Evolutionary conservation across 1,140 invertebrate species (phyloP).

Genomic region (Stegodyphus dumicola): DNA sequence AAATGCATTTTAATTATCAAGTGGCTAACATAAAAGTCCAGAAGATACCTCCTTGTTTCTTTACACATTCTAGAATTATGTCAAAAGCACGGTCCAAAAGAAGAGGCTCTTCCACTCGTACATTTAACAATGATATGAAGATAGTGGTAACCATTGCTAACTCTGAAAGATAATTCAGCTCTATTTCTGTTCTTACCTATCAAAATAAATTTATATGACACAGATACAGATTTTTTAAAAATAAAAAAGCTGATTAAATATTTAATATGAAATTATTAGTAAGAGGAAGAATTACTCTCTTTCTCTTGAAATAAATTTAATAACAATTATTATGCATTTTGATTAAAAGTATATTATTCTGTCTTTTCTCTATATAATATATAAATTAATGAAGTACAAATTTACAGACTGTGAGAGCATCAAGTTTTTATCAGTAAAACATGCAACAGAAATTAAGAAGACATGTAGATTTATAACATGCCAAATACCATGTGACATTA

Average conservation of each 20-base stretch:
- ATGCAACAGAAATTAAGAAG: no score
- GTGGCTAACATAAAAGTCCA: constrained; percentile 36
- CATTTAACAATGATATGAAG: constrained; percentile 1
- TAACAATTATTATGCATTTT: no score
- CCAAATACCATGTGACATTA: no score
- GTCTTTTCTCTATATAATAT: no score
- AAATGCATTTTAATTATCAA: not conserved
- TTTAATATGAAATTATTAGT: not conserved
- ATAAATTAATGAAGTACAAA: no score
- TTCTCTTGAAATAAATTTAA: no score
- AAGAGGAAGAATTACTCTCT: not conserved
- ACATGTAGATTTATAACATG: no score
- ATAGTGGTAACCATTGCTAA: constrained; percentile 20
- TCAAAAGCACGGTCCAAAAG: constrained; percentile 12
- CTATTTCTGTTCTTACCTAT: not conserved
- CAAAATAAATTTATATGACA: not conserved
- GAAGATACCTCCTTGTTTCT: constrained; percentile 13
- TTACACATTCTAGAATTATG: constrained; percentile 4
- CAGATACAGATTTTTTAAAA: not conserved
- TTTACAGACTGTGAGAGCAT: no score
- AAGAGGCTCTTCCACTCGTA: constrained; percentile 2
- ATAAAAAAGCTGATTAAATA: not conserved
- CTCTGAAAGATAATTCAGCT: constrained; percentile 37
- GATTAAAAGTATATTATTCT: no score
- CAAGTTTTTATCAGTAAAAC: no score